Evolutionary conservation across 1,140 invertebrate genomes (phyloP).

Genomic region (Lineus longissimus): DNA sequence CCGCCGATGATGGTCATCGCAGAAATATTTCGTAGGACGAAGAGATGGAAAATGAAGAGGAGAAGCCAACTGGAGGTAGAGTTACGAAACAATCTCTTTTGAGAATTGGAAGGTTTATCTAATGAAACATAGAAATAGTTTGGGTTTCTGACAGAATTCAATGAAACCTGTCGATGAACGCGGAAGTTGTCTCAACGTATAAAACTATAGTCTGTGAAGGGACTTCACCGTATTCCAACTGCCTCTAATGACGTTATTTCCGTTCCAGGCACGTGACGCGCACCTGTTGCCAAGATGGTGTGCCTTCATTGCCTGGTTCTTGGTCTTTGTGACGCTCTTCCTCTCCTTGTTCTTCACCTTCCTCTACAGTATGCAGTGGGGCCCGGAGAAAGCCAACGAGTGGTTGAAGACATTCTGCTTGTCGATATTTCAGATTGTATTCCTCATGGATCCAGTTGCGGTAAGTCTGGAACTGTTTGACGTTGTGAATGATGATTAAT

Average conservation of each 20-base stretch:
- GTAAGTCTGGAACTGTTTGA: slow-evolving; percentile 18
- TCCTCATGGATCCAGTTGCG: slow-evolving; percentile 34
- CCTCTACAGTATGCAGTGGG: slow-evolving; percentile 42
- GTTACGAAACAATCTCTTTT: no score
- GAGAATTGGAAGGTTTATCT: no score
- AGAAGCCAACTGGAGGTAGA: no score
- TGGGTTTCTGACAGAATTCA: no score
- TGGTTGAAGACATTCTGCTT: slow-evolving; percentile 34
- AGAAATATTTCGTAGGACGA: no score
- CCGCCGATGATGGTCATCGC: no score
- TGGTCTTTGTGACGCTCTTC: slow-evolving; percentile 25
- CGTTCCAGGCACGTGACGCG: not conserved
- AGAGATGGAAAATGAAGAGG: no score
- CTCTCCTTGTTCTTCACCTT: slow-evolving; percentile 36
- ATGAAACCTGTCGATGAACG: not conserved
- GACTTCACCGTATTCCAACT: not conserved
- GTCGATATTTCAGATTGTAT: slow-evolving; percentile 29
- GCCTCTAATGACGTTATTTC: not conserved
- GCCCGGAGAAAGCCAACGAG: slow-evolving; percentile 31
- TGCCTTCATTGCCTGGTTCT: slow-evolving; percentile 30
- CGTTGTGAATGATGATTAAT: no score
- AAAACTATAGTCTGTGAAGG: not conserved
- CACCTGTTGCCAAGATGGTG: slow-evolving; percentile 27
- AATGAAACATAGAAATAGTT: no score
- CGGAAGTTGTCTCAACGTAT: not conserved